phyloP scores from a whole-genome alignment of 2,888 invertebrate genomes.

The Achlya flavicornis region DNA sequence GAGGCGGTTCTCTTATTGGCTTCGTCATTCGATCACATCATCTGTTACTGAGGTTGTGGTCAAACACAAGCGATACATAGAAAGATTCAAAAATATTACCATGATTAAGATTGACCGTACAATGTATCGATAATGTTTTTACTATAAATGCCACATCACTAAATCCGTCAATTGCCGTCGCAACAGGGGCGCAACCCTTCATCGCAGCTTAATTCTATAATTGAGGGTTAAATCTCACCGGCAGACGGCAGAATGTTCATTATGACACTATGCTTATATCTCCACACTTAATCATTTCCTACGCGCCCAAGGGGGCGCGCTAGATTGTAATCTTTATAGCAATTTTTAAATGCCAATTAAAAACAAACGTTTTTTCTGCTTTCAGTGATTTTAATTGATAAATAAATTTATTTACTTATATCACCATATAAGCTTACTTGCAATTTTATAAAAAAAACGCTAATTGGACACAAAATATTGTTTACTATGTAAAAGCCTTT shows the following conservation, averaged over 20 bases:
- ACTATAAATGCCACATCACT: constrained; percentile 33
- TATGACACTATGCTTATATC: constrained; percentile 68
- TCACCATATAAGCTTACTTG: too few relatives aligned
- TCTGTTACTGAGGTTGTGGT: too few relatives aligned
- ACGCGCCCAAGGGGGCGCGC: constrained; percentile 35
- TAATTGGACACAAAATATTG: too few relatives aligned
- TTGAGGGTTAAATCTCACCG: constrained; percentile 80
- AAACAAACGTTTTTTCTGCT: not conserved
- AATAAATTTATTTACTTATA: too few relatives aligned
- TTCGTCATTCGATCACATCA: too few relatives aligned
- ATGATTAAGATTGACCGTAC: too few relatives aligned
- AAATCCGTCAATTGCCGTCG: constrained; percentile 52
- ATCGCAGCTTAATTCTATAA: constrained; percentile 79
- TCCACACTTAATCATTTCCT: constrained; percentile 44
- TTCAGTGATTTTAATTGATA: too few relatives aligned
- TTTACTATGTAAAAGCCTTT: too few relatives aligned
- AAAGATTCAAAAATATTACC: too few relatives aligned
- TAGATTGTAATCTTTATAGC: constrained; percentile 54
- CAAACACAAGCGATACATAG: too few relatives aligned
- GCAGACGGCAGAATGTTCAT: constrained; percentile 73
- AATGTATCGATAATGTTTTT: not conserved
- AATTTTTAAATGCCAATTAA: constrained; percentile 36
- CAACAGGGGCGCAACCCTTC: constrained; percentile 74
- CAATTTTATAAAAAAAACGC: too few relatives aligned
- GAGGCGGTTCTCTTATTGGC: too few relatives aligned